Percentiles rank a stretch among this genome's conserved stretches.
Evolutionary conservation across 1,140 invertebrate species (phyloP).

Genomic region (Drosophila lacertosa): DNA sequence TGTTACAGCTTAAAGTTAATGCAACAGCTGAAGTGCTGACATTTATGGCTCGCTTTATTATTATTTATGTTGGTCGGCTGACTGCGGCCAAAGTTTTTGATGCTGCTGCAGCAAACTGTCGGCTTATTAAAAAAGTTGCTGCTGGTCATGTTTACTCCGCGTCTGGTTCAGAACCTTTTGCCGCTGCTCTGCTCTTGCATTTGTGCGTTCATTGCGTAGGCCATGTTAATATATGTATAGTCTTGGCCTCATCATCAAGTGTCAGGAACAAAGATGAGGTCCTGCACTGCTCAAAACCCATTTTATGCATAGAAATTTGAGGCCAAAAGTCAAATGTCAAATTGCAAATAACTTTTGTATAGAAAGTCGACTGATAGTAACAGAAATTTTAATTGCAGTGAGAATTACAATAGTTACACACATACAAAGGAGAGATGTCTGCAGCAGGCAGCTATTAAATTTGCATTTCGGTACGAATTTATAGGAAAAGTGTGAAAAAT

Average conservation of each 20-base stretch:
- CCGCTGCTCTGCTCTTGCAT: neutral
- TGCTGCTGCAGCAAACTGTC: constrained; percentile 14
- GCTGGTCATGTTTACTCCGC: neutral
- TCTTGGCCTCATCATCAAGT: neutral
- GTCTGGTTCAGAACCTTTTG: neutral
- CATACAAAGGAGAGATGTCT: neutral
- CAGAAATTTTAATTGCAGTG: too few species aligned
- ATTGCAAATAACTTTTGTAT: too few species aligned
- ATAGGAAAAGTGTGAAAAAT: constrained; percentile 30
- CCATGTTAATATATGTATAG: neutral
- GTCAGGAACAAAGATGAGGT: neutral
- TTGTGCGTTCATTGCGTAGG: neutral
- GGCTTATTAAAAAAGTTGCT: constrained; percentile 35
- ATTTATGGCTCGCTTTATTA: constrained; percentile 28
- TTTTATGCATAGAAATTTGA: too few species aligned
- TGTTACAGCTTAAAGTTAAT: constrained; percentile 8
- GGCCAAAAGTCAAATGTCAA: too few species aligned
- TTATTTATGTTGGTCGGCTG: constrained; percentile 19
- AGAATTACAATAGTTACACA: neutral
- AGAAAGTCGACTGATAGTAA: too few species aligned
- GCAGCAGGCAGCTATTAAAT: constrained; percentile 16
- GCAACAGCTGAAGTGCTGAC: constrained; percentile 10
- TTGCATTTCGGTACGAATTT: constrained; percentile 28
- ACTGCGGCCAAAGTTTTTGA: constrained; percentile 11
- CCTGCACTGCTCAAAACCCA: neutral